Evolutionary conservation across 30 jellyfish, hydroid and myxozoan genomes (phyloP), one percentile per base, ranked within the genome.

Genomic region (Mastigias papua): DNA sequence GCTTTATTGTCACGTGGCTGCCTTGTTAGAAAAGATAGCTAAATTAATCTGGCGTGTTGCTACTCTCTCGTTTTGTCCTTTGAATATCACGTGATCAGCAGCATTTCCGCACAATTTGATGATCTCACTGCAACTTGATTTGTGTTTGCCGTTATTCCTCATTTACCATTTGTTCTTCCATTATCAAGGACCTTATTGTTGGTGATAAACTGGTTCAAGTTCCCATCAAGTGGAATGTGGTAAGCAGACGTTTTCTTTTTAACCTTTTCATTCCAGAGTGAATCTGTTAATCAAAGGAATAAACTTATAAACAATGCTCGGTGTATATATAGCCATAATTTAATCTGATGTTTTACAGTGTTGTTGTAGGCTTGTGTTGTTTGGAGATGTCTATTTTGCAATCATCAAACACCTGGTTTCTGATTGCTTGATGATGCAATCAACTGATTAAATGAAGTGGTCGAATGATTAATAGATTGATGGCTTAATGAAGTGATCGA

Each of bases 201-300:
- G 99, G 99, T 25, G 99, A 95, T 86, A 81, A 92, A 17, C 62
- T 97, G 33, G 89, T 95, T 29, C 99, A 95, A 81, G 92, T 95
- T 34, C 99, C 99, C 28, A 95, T 95, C 69, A 89, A 90, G 57
- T 95, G 99, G 99, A 73, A 70, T 34, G 34, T 94, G 83, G 99
- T 94, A 84, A 74, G 97, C 81, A 17, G 21, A 8, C n/a, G n/a
- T n/a, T 37, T 11, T 37, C 5, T 5, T 37, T 37, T 5, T 5
- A 37, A 11, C 54, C 54, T 37, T 37, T 37, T 37, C 54, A 3
- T n/a, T n/a, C n/a, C n/a, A n/a, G n/a, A n/a, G n/a, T 37, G 54
- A 37, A 5, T 5, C 54, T 37, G 54, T 5, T 11, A 5, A 3
- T 37, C 5, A 37, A 11, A 3, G 11, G 11, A 37, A 37, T 5